phyloP scores from a whole-genome alignment of 2,113 vertebrate genomes.

The Prietella phreatophila region DNA sequence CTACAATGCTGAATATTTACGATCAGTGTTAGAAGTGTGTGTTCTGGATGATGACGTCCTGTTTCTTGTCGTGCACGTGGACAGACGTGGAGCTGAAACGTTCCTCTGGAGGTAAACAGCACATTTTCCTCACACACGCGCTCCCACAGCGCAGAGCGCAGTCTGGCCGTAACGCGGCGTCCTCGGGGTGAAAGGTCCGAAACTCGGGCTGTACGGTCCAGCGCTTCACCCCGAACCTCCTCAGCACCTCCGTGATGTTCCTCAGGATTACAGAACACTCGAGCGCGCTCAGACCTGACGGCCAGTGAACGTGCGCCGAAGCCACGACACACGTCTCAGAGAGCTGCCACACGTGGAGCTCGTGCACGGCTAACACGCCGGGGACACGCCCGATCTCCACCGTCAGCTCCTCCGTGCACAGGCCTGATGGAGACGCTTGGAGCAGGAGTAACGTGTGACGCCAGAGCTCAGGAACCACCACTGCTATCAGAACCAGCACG shows the following conservation, averaged over 20 bases:
- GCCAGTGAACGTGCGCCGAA: slow-evolving; percentile 72
- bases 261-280: slow-evolving; percentile 56
- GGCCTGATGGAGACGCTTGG: slow-evolving; percentile 65
- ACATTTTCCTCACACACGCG: slow-evolving; percentile 65
- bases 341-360: slow-evolving; percentile 77
- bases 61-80: slow-evolving; percentile 48
- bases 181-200: not conserved
- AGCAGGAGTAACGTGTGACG: slow-evolving; percentile 68
- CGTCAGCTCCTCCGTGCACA: slow-evolving; percentile 59
- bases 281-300: not conserved
- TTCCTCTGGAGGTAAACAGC: slow-evolving; percentile 60
- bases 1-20: not conserved
- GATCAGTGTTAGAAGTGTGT: slow-evolving; percentile 50
- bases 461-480: slow-evolving; percentile 59
- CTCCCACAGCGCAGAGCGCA: slow-evolving; percentile 61
- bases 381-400: slow-evolving; percentile 59
- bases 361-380: slow-evolving; percentile 70
- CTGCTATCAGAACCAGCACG: slow-evolving; percentile 58
- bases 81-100: slow-evolving; percentile 18
- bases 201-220: slow-evolving; percentile 77
- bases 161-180: not conserved
- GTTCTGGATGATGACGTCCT: slow-evolving; percentile 61
- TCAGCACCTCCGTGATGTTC: slow-evolving; percentile 64
- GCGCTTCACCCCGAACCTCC: slow-evolving; percentile 64
- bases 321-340: slow-evolving; percentile 62